Conservation (phyloP, 2,113 vertebrate genomes). For the Carassius carassius region DNA sequence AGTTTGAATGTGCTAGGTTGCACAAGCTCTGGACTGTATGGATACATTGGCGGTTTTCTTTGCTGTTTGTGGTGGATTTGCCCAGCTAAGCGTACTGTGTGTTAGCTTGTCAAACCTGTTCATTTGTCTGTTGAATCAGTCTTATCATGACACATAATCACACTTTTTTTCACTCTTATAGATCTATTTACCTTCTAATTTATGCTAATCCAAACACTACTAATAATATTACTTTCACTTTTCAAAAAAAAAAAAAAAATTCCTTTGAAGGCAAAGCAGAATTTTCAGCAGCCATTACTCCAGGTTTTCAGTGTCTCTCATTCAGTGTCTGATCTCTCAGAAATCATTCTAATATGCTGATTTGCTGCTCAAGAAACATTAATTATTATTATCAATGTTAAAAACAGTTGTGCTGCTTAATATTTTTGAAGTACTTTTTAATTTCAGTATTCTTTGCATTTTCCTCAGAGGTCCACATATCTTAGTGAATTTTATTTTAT, state of each 20-base stretch:
- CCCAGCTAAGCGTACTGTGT: background rate
- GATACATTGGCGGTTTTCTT: background rate
- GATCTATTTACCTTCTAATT: background rate
- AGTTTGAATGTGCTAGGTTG: background rate
- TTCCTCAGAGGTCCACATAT: no score
- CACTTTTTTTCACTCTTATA: background rate
- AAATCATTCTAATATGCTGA: background rate
- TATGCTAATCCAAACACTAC: background rate
- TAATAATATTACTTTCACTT: background rate
- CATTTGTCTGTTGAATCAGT: background rate
- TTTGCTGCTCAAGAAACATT: background rate
- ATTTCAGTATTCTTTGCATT: background rate
- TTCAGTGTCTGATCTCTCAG: no score
- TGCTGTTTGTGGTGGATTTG: background rate
- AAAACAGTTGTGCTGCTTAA: background rate
- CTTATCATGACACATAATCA: background rate
- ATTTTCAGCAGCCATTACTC: background rate
- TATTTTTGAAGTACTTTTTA: background rate
- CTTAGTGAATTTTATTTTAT: no score
- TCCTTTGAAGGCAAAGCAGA: no score
- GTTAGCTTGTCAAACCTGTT: background rate
- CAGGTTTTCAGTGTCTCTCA: background rate
- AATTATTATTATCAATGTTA: background rate
- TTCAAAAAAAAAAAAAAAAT: no score
- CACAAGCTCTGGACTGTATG: background rate